These are phyloP conservation scores for Nematostella vectensis DNA, from an alignment of 92 coral and sea anemone genomes.

Conservation along the genomic window DNA sequence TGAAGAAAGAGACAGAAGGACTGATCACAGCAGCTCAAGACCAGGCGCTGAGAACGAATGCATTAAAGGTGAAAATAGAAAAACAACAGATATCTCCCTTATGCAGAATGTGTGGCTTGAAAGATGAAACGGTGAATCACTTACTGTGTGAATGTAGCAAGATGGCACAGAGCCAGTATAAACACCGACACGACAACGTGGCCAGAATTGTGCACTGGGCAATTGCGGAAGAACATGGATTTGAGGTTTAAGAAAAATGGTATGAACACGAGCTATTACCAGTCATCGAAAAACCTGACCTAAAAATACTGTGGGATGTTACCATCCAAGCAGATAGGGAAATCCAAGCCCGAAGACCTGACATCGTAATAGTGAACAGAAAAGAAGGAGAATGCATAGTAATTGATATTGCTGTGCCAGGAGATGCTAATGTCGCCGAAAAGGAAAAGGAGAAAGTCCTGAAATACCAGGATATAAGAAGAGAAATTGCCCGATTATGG, in stretches of 20 bases:
- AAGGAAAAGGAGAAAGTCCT: constrained; percentile 22
- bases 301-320: too few species aligned
- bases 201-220: constrained; percentile 34
- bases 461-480: too few species aligned
- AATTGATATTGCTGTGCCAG: constrained; percentile 24
- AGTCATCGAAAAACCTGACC: too few species aligned
- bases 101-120: constrained; percentile 28
- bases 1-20: constrained; percentile 24
- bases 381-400: constrained; percentile 11
- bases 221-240: constrained; percentile 7
- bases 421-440: constrained; percentile 16
- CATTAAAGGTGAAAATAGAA: constrained; percentile 25
- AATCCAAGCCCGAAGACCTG: constrained; percentile 25
- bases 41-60: constrained; percentile 23
- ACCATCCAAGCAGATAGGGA: too few species aligned
- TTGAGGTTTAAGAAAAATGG: constrained; percentile 18
- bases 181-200: constrained; percentile 22
- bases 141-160: constrained; percentile 32
- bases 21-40: constrained; percentile 25
- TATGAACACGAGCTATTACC: constrained; percentile 33
- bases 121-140: constrained; percentile 30
- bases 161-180: constrained; percentile 32
- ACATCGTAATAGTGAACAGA: constrained; percentile 13
- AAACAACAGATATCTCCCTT: constrained; percentile 13
- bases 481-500: too few species aligned